Base-by-base conservation (phyloP, 1,140 invertebrate species). In the Anagrus nilaparvatae region DNA sequence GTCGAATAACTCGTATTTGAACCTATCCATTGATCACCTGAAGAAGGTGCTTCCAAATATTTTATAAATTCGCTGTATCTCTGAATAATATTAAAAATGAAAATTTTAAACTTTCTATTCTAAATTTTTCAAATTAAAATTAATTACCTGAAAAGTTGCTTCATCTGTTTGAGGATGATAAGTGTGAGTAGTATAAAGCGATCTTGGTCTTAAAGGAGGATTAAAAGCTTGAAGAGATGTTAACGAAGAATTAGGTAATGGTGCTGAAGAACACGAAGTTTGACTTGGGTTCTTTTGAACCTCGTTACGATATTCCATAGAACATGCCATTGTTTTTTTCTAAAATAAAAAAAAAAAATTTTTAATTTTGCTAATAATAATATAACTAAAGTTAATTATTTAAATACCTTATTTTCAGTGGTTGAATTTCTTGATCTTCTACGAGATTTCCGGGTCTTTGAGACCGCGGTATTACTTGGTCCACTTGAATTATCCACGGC, bases 1-100 rank as follows among this genome's bases (percentile, higher is more conserved):
- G 52, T 47, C 5, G 52, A 47, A 18, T 49, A 57, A 5, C 24
- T 5, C 24, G 24, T 25, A 25, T 5, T 12, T 7, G 24, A 12
- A 19, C 56, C 55, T 12, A 49, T 50, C 65, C 63, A 67, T 29
- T 67, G 65, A 5, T 69, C 63, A n/a, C n/a, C n/a, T 1, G 53
- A 47, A 9, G 64, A 55, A 3, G 62, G 56, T 9, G 49, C 38
- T 20, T 67, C 65, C 23, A 60, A 59, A 12, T 61, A 65, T 25
- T 67, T 67, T 4, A 54, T 45, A 43, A 59, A 60, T 14, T 68
- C 65, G 19, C 43, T 55, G 44, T 56, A 64, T 30, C 60, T 54
- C 63, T 67, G 31, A n/a, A 55, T 36, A 33, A 40, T 23, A 36
- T 27, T 14, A 30, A 10, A 4, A 6, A 4, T 24, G 16, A 30